Evolutionary conservation across 2,113 vertebrate genomes (phyloP), one percentile per base, ranked within the genome.

Genomic region (Siphamia tubifer): DNA sequence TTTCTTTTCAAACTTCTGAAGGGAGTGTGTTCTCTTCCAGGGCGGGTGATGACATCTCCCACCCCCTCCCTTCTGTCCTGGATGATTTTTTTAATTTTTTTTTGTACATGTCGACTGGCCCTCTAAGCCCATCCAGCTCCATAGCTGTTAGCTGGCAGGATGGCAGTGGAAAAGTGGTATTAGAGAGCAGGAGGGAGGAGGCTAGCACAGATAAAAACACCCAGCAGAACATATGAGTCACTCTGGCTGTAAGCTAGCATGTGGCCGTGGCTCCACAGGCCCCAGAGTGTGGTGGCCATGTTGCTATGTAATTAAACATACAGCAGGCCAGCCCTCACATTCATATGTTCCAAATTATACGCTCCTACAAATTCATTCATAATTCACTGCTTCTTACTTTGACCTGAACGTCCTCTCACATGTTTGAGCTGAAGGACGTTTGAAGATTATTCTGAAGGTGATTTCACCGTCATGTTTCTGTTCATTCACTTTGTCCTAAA

Each of bases 221-320:
- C 61, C 73, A 67, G 30, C 73, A 83, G 83, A 86, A 88, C 75
- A 76, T 82, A 88, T 89, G 87, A 89, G 82, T 89, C 87, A 88
- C 62, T 9, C 30, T 25, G 3, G 68, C 71, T 53, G 71, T 35
- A 6, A 61, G 57, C 58, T 32, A 21, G 64, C 42, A 8, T 1
- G 54, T 68, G 13, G 48, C 39, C 2, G 38, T 45, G 10, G 15
- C 24, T 58, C 67, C 58, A 5, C 79, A 82, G 75, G 75, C 83
- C 60, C 39, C 34, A 6, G 19, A 8, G 1, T 8, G 24, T 6
- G 53, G 73, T 42, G 69, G 73, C 64, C 71, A 21, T 83, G 87
- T 87, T 89, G 84, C 87, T 82, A 83, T 87, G 80, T 82, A 83
- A 86, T 83, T 86, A 86, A 79, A 79, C 56, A 32, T 67, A 42